Evolutionary conservation across 2,888 invertebrate genomes (phyloP).

Genomic region (Bellardia pandia): DNA sequence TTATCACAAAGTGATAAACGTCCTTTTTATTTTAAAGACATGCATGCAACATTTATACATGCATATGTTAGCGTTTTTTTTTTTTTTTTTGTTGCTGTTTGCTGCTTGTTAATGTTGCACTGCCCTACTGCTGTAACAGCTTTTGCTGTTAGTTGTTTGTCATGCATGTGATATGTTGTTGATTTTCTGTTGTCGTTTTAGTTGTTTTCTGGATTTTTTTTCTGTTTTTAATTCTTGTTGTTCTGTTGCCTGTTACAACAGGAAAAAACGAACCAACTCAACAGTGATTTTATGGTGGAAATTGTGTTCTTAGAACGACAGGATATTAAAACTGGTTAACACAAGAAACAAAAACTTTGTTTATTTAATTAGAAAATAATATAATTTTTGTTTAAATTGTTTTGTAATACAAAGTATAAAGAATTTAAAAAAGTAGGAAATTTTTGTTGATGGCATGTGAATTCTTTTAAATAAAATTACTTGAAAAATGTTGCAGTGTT

Average conservation of each 20-base stretch:
- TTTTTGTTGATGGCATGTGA: too few relatives aligned
- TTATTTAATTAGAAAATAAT: slow-evolving; percentile 69
- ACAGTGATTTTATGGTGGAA: slow-evolving; percentile 63
- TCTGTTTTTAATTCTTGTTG: slow-evolving; percentile 2
- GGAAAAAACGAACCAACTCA: slow-evolving; percentile 5
- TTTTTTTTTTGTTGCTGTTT: slow-evolving; percentile 54
- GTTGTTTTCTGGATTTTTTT: slow-evolving; percentile 23
- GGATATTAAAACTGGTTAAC: slow-evolving; percentile 70
- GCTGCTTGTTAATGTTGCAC: slow-evolving; percentile 65
- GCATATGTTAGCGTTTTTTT: slow-evolving; percentile 64
- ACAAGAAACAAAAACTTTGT: slow-evolving; percentile 63
- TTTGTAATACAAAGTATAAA: not conserved
- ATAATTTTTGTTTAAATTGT: slow-evolving; percentile 23
- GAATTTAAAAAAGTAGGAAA: not conserved
- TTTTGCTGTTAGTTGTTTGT: slow-evolving; percentile 68
- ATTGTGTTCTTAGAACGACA: slow-evolving; percentile 67
- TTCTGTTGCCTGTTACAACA: slow-evolving; percentile 40
- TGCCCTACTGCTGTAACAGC: slow-evolving; percentile 61
- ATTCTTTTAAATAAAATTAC: too few relatives aligned
- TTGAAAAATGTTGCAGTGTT: too few relatives aligned
- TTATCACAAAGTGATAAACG: slow-evolving; percentile 73
- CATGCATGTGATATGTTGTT: slow-evolving; percentile 73
- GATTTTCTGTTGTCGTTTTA: slow-evolving; percentile 63
- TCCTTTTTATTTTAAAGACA: slow-evolving; percentile 74
- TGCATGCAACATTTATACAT: slow-evolving; percentile 73